Evolutionary conservation across 2,113 vertebrate species (phyloP), one percentile per base, ranked within the genome.

Genomic region (Oryzias woworae): DNA sequence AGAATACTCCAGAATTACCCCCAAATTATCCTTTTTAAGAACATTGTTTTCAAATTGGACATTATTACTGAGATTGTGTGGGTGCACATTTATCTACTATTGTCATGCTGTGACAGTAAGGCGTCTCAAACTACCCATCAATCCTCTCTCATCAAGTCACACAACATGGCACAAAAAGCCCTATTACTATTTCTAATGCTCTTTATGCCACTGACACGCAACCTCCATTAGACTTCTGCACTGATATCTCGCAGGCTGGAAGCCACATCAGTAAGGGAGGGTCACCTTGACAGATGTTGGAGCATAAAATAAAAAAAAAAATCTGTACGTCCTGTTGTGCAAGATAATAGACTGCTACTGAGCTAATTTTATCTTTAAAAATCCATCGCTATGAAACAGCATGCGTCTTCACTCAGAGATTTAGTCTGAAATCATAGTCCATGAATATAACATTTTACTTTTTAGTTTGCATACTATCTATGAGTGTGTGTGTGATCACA

Each of bases 331-430:
- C 87, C 82, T 77, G 77, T 82, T 77, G 85, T 20, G 90, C 66
- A 86, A 91, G 87, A 91, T 92, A 91, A 94, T 92, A 81, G 69
- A 68, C 88, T 73, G 57, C 86, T 68, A 77, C 66, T 90, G 86
- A 87, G 87, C 87, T 92, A 90, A 93, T 92, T 93, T 91, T 87
- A 80, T 80, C 88, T 91, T 90, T 89, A 67, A 65, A 71, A 78
- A 82, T n/a, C 47, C 61, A 59, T 43, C 66, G 69, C 63, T 79
- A 63, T 61, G 58, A 76, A 80, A 83, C 71, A 80, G 87, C 81
- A 84, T 78, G 82, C 36, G 45, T 15, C 68, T 68, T 63, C 23
- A 23, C 63, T 43, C 61, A 81, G 66, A 80, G 85, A 89, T 85
- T 85, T 78, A 71, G 76, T 82, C 71, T 53, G 48, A 80, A 66